Conservation (phyloP, 2,888 invertebrate species). For the Drosophila mayaguana region DNA sequence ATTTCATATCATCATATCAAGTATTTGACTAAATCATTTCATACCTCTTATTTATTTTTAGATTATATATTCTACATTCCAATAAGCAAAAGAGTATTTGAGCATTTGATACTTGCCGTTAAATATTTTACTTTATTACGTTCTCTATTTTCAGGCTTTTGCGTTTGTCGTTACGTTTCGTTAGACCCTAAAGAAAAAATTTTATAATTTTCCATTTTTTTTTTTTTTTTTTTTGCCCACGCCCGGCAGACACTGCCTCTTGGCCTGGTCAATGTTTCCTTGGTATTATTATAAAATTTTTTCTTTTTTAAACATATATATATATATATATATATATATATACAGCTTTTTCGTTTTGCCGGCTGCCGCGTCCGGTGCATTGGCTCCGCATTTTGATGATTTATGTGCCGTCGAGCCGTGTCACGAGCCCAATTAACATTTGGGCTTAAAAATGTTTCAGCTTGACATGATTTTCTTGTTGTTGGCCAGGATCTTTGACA, state of each 20-base stretch:
- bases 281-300: slow-evolving; percentile 18
- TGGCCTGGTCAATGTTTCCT: slow-evolving; percentile 34
- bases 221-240: slow-evolving; percentile 5
- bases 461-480: slow-evolving; percentile 43
- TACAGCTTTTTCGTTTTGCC: slow-evolving; percentile 13
- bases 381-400: slow-evolving; percentile 67
- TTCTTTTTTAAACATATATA: no score
- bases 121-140: slow-evolving; percentile 15
- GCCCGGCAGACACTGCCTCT: slow-evolving; percentile 27
- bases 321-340: background rate
- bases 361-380: slow-evolving; percentile 51
- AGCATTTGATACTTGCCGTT: slow-evolving; percentile 21
- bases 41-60: background rate
- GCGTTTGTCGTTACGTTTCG: slow-evolving; percentile 72
- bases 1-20: no score
- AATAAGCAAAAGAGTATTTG: slow-evolving; percentile 18
- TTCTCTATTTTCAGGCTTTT: slow-evolving; percentile 61
- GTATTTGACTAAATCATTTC: background rate
- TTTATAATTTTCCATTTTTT: background rate
- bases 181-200: slow-evolving; percentile 44
- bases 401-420: slow-evolving; percentile 70
- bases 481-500: slow-evolving; percentile 32
- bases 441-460: slow-evolving; percentile 60
- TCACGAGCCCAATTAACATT: slow-evolving; percentile 79
- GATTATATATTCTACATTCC: background rate